Evolutionary conservation across 1,140 invertebrate species (phyloP).

Genomic region (Mamestra configurata): DNA sequence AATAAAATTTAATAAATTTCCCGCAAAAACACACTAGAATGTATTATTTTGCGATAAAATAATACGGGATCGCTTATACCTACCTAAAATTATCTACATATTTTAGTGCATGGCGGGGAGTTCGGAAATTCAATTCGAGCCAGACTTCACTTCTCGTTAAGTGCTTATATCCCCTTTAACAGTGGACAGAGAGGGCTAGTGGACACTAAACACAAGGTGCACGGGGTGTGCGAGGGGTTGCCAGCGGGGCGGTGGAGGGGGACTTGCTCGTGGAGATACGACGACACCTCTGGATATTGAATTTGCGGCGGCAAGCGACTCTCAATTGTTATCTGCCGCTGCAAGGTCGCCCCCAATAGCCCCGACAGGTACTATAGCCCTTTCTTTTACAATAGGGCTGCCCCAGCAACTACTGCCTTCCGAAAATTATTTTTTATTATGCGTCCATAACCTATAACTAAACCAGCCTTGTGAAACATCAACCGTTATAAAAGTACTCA

Average conservation of each 20-base stretch:
- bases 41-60: slow-evolving; percentile 8
- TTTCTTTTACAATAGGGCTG: slow-evolving; percentile 80
- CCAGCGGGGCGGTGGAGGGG: slow-evolving; percentile 44
- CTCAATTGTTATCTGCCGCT: slow-evolving; percentile 84
- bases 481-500: neutral
- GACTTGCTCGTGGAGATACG: slow-evolving; percentile 52
- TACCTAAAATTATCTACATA: slow-evolving; percentile 65
- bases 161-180: slow-evolving; percentile 84
- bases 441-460: too few relatives aligned
- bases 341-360: slow-evolving; percentile 78
- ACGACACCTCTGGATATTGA: slow-evolving; percentile 84
- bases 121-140: slow-evolving; percentile 83
- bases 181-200: slow-evolving; percentile 66
- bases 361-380: slow-evolving; percentile 79
- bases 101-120: slow-evolving; percentile 72
- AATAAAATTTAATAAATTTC: neutral
- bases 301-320: slow-evolving; percentile 78
- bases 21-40: neutral
- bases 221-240: slow-evolving; percentile 44
- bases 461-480: neutral
- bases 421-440: neutral
- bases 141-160: slow-evolving; percentile 83
- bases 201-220: slow-evolving; percentile 78
- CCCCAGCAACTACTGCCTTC: neutral
- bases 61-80: neutral